These are phyloP conservation scores for Antheraea mylitta DNA, from an alignment of 1,140 invertebrate genomes.

Conservation along the genomic window DNA sequence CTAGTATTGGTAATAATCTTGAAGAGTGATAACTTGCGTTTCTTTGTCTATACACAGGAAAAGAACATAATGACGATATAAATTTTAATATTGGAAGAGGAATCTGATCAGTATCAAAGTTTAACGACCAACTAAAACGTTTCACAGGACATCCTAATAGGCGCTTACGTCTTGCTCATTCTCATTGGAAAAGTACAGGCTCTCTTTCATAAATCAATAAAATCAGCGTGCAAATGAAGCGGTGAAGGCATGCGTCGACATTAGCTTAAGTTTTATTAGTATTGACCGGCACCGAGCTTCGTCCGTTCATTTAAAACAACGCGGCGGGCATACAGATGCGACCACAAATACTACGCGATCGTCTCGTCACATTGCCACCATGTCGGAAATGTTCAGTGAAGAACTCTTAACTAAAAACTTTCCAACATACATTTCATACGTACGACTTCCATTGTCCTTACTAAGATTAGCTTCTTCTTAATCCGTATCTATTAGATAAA, in stretches of 20 bases:
- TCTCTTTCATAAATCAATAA: conserved; percentile 60
- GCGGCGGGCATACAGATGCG: conserved; percentile 71
- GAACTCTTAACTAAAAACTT: background rate
- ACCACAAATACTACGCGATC: conserved; percentile 62
- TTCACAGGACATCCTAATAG: conserved; percentile 9
- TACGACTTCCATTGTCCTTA: too few relatives aligned
- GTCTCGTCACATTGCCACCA: conserved; percentile 33
- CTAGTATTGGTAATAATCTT: too few relatives aligned
- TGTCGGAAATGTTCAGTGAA: conserved; percentile 4
- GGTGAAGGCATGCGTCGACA: conserved; percentile 54
- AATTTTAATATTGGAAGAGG: background rate
- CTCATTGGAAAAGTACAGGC: conserved; percentile 24
- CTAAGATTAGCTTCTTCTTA: too few relatives aligned
- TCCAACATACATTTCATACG: background rate
- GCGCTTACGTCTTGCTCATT: conserved; percentile 7
- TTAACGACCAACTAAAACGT: conserved; percentile 2
- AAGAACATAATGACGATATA: background rate
- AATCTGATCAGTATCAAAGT: background rate
- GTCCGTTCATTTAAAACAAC: conserved; percentile 74
- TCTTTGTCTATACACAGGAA: background rate
- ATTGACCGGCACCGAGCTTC: conserved; percentile 56
- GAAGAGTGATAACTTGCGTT: too few relatives aligned
- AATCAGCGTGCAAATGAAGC: conserved; percentile 45
- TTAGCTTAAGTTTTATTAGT: conserved; percentile 64
- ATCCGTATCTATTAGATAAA: too few relatives aligned